Conservation (phyloP, 2,888 invertebrate species). For the Ctena decussata region DNA sequence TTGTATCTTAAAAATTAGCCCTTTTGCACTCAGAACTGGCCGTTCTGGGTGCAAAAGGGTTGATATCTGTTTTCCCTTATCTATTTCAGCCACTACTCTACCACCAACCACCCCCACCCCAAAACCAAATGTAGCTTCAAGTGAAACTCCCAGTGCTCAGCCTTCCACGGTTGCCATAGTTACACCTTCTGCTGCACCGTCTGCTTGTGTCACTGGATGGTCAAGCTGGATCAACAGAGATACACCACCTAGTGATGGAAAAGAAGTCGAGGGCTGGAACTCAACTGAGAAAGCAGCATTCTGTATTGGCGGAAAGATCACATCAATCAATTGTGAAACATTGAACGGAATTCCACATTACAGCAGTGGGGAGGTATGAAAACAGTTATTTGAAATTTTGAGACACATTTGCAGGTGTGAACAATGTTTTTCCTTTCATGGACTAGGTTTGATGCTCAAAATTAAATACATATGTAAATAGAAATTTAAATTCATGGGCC, state of each 20-base stretch:
- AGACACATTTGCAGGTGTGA: too few species aligned
- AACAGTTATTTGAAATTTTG: too few species aligned
- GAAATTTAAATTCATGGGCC: too few species aligned
- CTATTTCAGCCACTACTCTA: not conserved
- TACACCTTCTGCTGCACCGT: not conserved
- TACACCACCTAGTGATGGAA: constrained; percentile 66
- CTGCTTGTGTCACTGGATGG: constrained; percentile 60
- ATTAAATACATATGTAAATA: too few species aligned
- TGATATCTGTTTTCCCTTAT: too few species aligned
- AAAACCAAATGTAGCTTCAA: constrained; percentile 6
- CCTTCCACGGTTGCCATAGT: constrained; percentile 6
- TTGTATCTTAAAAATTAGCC: too few species aligned
- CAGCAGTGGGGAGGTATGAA: constrained; percentile 72
- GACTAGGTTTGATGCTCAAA: too few species aligned
- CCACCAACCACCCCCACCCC: not conserved
- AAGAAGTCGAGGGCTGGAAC: constrained; percentile 71
- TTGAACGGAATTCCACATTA: constrained; percentile 66
- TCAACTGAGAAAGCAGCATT: constrained; percentile 61
- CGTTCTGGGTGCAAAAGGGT: too few species aligned
- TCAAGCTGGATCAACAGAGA: constrained; percentile 76
- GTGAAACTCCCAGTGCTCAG: constrained; percentile 42
- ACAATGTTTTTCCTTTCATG: too few species aligned
- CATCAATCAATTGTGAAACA: constrained; percentile 80
- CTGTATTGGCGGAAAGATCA: constrained; percentile 77
- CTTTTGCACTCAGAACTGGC: too few species aligned